Evolutionary conservation across 2,797 vertebrate genomes (phyloP).

Genomic region (Microctenopoma steveboyesi): DNA sequence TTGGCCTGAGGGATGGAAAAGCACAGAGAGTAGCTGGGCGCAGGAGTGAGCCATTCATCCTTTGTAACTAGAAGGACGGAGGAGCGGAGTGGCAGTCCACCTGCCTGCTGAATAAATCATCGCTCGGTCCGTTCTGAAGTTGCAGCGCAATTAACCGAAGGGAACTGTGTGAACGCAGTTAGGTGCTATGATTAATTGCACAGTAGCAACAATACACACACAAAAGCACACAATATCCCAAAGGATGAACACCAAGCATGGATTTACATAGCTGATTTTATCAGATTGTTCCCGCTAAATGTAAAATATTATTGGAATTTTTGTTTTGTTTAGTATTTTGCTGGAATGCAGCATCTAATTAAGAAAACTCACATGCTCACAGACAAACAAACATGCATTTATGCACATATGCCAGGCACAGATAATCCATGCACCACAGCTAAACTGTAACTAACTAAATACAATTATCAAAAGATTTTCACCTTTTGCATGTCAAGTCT

Average conservation of each 20-base stretch:
- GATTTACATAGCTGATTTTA: constrained; percentile 54
- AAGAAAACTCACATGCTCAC: constrained; percentile 9
- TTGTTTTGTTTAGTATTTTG: constrained; percentile 31
- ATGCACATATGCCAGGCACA: neutral
- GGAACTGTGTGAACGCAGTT: constrained; percentile 71
- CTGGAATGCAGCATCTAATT: constrained; percentile 47
- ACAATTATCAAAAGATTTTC: constrained; percentile 16
- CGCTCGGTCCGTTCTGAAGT: constrained; percentile 68
- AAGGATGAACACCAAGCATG: constrained; percentile 50
- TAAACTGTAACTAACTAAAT: neutral
- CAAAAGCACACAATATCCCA: constrained; percentile 55
- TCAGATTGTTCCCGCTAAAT: constrained; percentile 42
- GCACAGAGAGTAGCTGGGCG: constrained; percentile 40
- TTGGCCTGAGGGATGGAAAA: constrained; percentile 68
- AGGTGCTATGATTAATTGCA: constrained; percentile 79
- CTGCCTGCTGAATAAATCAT: constrained; percentile 80
- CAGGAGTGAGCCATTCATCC: constrained; percentile 68
- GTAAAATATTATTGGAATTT: constrained; percentile 34
- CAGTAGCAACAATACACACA: constrained; percentile 62
- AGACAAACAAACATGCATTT: constrained; percentile 15
- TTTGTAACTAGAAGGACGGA: constrained; percentile 47
- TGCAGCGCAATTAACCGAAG: constrained; percentile 81
- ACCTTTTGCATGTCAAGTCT: constrained; percentile 10
- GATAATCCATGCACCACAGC: constrained; percentile 6
- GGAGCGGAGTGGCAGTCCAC: constrained; percentile 43